A percentile compares a stretch with the other conserved stretches of the same genome.
phyloP scores from a whole-genome alignment of 2,113 vertebrate genomes.

The Siniperca chuatsi region DNA sequence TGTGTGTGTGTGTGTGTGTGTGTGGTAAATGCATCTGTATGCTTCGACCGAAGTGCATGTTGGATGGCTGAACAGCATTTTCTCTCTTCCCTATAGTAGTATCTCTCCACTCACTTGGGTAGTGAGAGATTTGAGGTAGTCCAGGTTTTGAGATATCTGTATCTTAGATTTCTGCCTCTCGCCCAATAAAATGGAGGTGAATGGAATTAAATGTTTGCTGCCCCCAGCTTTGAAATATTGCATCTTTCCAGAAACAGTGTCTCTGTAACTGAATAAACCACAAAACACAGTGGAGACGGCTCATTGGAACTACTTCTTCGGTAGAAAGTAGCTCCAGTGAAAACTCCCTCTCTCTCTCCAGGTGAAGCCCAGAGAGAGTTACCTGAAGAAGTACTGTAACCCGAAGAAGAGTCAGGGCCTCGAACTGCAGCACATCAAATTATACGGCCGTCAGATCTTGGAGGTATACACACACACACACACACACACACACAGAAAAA shows the following conservation, averaged over 20 bases:
- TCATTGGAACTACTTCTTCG: no score
- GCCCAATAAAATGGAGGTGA: no score
- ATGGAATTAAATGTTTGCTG: no score
- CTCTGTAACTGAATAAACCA: no score
- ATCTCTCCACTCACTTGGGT: no score
- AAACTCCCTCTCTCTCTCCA: constrained; percentile 58
- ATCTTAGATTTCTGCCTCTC: no score
- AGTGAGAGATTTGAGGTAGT: no score
- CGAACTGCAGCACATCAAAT: constrained; percentile 92
- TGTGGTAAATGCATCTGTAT: not conserved
- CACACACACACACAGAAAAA: not conserved
- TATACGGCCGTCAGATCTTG: constrained; percentile 93
- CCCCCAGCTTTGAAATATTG: no score
- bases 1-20: not conserved
- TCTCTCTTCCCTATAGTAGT: no score
- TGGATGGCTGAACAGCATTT: not conserved
- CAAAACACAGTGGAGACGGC: no score
- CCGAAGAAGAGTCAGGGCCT: constrained; percentile 96
- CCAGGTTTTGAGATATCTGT: no score
- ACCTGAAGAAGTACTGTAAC: constrained; percentile 96
- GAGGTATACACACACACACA: constrained; percentile 85
- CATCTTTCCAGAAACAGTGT: no score
- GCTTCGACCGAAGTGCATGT: not conserved
- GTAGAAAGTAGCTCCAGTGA: not conserved
- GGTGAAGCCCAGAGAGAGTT: constrained; percentile 95